These are phyloP conservation scores for Ylistrum balloti DNA, from an alignment of 1,140 invertebrate species.

Conservation along the genomic window DNA sequence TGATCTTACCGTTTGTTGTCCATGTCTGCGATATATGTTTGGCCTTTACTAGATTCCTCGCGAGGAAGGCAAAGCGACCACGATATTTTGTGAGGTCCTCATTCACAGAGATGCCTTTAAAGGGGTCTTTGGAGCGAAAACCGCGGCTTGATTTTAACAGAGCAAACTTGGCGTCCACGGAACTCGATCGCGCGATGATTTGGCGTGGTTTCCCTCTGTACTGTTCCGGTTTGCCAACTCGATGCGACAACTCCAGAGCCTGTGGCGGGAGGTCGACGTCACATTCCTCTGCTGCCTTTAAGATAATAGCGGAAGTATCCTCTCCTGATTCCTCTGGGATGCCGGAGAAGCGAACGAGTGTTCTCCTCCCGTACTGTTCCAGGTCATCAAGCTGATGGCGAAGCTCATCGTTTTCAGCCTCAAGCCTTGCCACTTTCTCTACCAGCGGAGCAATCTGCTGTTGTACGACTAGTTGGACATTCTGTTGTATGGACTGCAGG, in stretches of 20 bases:
- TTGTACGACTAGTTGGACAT: neutral
- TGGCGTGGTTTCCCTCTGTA: neutral
- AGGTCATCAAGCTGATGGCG: too few relatives aligned
- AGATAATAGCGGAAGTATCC: neutral
- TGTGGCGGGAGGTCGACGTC: neutral
- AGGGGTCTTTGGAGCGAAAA: too few relatives aligned
- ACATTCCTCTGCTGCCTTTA: neutral
- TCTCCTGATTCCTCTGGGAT: neutral
- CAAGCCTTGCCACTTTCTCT: neutral
- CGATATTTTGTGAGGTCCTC: constrained; percentile 47
- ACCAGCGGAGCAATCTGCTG: neutral
- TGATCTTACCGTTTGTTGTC: constrained; percentile 44
- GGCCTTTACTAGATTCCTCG: constrained; percentile 12
- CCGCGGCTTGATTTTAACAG: neutral
- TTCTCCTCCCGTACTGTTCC: too few relatives aligned
- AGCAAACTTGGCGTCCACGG: neutral
- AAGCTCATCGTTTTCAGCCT: neutral
- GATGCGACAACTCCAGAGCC: neutral
- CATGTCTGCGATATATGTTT: neutral
- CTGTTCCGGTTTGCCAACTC: neutral
- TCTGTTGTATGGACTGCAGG: neutral
- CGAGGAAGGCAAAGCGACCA: too few relatives aligned
- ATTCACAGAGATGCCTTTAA: constrained; percentile 45
- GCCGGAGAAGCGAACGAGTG: neutral
- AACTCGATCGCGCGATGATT: neutral